A percentile compares a stretch with the other conserved stretches of the same genome.
These are phyloP conservation scores for Perithous albicinctus DNA, from an alignment of 2,888 invertebrate genomes.

Conservation along the genomic window DNA sequence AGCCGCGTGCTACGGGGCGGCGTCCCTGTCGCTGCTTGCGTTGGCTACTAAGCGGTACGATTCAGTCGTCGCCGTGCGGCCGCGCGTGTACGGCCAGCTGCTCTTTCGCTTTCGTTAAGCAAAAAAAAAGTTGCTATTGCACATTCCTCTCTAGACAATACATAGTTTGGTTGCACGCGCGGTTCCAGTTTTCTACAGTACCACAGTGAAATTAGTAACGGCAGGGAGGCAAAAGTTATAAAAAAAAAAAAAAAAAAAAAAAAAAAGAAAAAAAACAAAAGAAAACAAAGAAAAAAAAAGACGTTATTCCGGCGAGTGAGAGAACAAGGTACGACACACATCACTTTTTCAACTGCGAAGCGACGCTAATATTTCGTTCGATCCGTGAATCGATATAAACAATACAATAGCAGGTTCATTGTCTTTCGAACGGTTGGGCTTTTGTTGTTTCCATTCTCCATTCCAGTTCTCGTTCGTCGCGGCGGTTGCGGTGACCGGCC, in stretches of 20 bases:
- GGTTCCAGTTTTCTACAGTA: no score
- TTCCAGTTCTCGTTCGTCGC: slow-evolving; percentile 1
- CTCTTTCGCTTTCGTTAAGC: neutral
- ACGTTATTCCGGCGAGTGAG: no score
- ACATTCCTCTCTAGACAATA: no score
- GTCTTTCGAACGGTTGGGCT: neutral
- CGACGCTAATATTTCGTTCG: neutral
- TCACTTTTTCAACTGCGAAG: neutral
- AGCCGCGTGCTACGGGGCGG: slow-evolving; percentile 67
- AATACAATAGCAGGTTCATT: neutral
- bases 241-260: no score
- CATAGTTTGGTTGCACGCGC: no score
- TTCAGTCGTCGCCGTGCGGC: slow-evolving; percentile 76
- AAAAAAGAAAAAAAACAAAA: no score
- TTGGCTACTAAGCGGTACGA: slow-evolving; percentile 46
- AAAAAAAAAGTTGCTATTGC: no score
- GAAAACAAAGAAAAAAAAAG: no score
- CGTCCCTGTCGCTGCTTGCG: slow-evolving; percentile 62
- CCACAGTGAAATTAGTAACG: no score
- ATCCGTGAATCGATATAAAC: neutral
- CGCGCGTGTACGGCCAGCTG: slow-evolving; percentile 71
- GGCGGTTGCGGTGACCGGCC: slow-evolving; percentile 48
- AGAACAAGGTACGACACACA: no score
- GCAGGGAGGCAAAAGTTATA: no score
- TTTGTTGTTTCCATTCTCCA: slow-evolving; percentile 6